Conservation (phyloP, 1,140 invertebrate species). For the Ceratoteleas bidentatus region DNA sequence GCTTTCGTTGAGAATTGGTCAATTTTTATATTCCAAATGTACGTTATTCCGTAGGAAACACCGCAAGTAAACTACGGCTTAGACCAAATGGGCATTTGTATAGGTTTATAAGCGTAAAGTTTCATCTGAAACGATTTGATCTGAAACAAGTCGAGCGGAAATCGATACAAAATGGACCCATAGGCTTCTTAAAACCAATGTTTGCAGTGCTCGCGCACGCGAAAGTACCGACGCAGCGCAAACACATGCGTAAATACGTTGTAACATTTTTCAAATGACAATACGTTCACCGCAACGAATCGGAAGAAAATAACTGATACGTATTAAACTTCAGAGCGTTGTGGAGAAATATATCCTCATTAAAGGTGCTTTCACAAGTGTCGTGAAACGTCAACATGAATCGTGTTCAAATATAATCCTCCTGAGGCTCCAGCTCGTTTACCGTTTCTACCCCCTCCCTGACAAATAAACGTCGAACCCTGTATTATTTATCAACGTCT, state of each 20-base stretch:
- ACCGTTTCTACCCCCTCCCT: not conserved
- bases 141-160: too few species aligned
- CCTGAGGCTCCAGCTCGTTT: constrained; percentile 18
- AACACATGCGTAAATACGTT: constrained; percentile 19
- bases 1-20: too few species aligned
- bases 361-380: constrained; percentile 42
- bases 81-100: too few species aligned
- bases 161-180: not conserved
- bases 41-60: too few species aligned
- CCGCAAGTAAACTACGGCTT: constrained; percentile 3
- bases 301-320: constrained; percentile 44
- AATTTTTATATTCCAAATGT: too few species aligned
- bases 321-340: constrained; percentile 28
- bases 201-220: too few species aligned
- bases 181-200: not conserved
- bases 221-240: not conserved
- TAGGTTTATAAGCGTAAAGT: too few species aligned
- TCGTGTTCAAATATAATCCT: constrained; percentile 51
- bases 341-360: constrained; percentile 48
- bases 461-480: constrained; percentile 44
- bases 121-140: too few species aligned
- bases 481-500: constrained; percentile 30
- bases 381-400: constrained; percentile 52
- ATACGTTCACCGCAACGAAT: constrained; percentile 21
- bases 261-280: constrained; percentile 22